Evolutionary conservation across 2,888 invertebrate species (phyloP), one percentile per base, ranked within the genome.

Genomic region (Philereme vetulata): DNA sequence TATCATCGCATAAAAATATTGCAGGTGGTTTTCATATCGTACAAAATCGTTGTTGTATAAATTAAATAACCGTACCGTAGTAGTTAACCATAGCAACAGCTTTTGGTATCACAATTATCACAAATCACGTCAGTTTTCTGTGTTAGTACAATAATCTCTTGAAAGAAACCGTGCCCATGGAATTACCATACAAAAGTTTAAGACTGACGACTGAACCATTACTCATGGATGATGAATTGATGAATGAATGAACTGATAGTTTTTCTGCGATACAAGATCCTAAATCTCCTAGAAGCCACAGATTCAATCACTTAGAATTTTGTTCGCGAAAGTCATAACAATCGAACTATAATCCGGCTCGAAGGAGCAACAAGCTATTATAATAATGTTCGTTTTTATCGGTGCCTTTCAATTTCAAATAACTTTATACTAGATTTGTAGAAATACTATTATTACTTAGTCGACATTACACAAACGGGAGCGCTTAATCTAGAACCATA

Each of bases 181-280:
- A 42, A 62, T 62, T 57, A 51, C 46, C 56, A 61, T 61, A 61
- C 56, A 61, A 61, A 56, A 61, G 56, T 50, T 45, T 42, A 49
- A 61, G 40, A 21, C 8, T 40, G 43, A n/a, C 51, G 43, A n/a
- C 51, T 42, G 44, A 48, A 6, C 44, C n/a, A 43, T 55, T 48
- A 50, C 21, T 32, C 50, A 54, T 36, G 4, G 21, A 35, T 34
- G 21, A 34, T 49, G 5, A 48, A 55, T 43, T 34, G 21, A 34
- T 49, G 5, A 48, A 55, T 43, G 40, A 21, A 21, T 21, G 10
- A 47, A 36, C 56, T 51, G 48, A 11, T 40, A 33, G 6, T 33
- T 51, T 52, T 42, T 36, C 51, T 47, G 11, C 11, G 38, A 44
- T 9, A n/a, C 7, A 42, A 7, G 9, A 42, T 44, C 35, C 4